Base-by-base conservation (phyloP, 2,888 invertebrate species). In the Leistus spinibarbis region DNA sequence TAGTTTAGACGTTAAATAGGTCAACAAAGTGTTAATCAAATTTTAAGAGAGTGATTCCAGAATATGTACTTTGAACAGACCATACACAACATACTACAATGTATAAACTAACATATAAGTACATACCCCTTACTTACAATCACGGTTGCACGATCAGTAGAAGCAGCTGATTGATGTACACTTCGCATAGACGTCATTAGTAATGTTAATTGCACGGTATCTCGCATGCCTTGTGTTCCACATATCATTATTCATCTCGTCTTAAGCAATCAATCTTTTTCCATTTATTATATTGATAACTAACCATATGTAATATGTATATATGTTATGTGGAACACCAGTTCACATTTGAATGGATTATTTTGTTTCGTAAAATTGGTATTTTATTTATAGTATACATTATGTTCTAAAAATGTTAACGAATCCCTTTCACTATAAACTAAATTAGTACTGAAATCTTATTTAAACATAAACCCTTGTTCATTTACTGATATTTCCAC, bases 131-230 rank as follows among this genome's bases (percentile, higher is more conserved):
- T 40, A 40, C 40, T 40, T 40, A 40, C 40, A n/a, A n/a, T n/a
- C n/a, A 40, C 66, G 65, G 54, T 72, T 71, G 66, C 72, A 54
- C 64, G 72, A 66, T 56, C 66, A 57, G 57, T 66, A 65, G 60
- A 60, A 54, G 54, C 17, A 16, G 7, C 72, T 66, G 66, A 72
- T 72, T 72, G 72, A 72, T 57, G 72, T 72, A 72, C 40, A 16
- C 17, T 53, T 24, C 56, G 65, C 57, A 53, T 56, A 72, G 64
- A 72, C 72, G 66, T 72, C 65, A 72, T 72, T 72, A 66, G 66
- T 65, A 66, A 19, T 72, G 66, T 27, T 73, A 73, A 67, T 73
- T 73, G 73, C 67, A 73, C 62, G 73, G 53, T 73, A 22, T 73
- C 16, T 53, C 19, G 73, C 73, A 73, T 73, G 73, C 23, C 67